Percentiles rank a stretch among this genome's conserved stretches.
Conservation (phyloP, 2,113 vertebrate species). For the Cyrtonyx montezumae region DNA sequence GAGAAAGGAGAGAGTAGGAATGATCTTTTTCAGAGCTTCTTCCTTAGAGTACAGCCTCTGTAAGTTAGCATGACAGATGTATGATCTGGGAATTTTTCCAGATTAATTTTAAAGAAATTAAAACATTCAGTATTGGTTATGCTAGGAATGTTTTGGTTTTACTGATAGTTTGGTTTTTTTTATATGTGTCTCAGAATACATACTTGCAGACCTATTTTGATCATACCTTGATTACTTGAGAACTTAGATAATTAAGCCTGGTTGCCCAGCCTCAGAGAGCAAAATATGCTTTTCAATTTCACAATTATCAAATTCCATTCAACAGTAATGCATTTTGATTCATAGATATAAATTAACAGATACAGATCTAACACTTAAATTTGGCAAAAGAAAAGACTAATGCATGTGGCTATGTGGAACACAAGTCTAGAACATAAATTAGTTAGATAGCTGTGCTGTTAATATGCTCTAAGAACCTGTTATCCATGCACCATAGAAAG, state of each 20-base stretch:
- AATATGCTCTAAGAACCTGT: background rate
- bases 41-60: constrained; percentile 53
- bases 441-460: background rate
- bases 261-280: background rate
- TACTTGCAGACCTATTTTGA: background rate
- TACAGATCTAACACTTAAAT: background rate
- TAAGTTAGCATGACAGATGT: constrained; percentile 74
- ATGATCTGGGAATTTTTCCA: constrained; percentile 72
- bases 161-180: background rate
- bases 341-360: background rate
- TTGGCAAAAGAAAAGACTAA: background rate
- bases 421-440: background rate
- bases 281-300: background rate
- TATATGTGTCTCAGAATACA: background rate
- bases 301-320: background rate
- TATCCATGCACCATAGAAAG: background rate
- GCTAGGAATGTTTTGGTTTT: background rate
- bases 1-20: constrained; percentile 10
- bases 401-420: background rate
- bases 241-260: background rate
- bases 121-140: constrained; percentile 33
- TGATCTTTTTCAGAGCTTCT: constrained; percentile 10
- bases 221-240: background rate
- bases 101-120: constrained; percentile 71
- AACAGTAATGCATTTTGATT: background rate